These are phyloP conservation scores for Saturnia japonica DNA, from an alignment of 2,888 invertebrate species.

Conservation along the genomic window DNA sequence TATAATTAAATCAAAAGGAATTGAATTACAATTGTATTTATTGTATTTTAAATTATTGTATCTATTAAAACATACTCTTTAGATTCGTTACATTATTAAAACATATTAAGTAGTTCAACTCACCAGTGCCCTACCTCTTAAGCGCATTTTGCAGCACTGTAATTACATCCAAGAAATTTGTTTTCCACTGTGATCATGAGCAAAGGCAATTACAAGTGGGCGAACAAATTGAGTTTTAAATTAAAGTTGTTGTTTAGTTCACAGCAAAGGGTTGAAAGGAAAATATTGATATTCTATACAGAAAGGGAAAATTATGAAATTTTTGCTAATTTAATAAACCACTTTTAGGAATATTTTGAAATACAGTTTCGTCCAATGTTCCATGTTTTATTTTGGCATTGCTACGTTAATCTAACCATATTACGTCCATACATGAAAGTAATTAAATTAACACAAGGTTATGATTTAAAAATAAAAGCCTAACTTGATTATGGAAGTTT, in stretches of 20 bases:
- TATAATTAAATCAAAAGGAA: too few relatives aligned
- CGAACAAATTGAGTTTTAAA: constrained; percentile 7
- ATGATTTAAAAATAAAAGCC: too few relatives aligned
- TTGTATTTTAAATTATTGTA: neutral
- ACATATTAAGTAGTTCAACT: neutral
- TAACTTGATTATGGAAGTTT: too few relatives aligned
- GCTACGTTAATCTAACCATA: too few relatives aligned
- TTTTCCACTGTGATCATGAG: constrained; percentile 17
- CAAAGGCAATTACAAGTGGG: constrained; percentile 7
- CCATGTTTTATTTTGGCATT: too few relatives aligned
- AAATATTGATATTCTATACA: neutral
- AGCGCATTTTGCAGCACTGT: constrained; percentile 13
- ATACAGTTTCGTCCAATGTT: too few relatives aligned
- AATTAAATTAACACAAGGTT: too few relatives aligned
- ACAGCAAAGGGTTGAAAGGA: neutral
- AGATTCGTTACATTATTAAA: neutral
- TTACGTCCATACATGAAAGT: too few relatives aligned
- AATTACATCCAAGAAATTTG: constrained; percentile 20
- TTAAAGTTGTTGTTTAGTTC: neutral
- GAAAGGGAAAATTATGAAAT: too few relatives aligned
- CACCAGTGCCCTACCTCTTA: neutral
- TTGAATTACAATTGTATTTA: too few relatives aligned
- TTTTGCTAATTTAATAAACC: too few relatives aligned
- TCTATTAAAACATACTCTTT: neutral
- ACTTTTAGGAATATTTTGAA: too few relatives aligned